Evolutionary conservation across 2,113 vertebrate species (phyloP).

Genomic region (Thamnophis sirtalis): DNA sequence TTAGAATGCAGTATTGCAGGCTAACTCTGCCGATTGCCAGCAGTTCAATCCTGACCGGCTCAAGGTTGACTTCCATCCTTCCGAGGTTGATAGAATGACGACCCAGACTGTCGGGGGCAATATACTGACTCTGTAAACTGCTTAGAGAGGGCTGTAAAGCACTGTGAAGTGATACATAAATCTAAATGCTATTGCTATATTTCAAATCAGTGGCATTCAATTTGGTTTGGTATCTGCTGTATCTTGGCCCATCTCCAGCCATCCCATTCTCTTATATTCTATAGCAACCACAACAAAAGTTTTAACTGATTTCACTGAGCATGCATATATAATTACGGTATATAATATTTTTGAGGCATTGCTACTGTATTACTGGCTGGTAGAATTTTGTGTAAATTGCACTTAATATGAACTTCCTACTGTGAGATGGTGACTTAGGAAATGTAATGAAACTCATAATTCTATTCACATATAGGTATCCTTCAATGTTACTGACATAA

Average conservation of each 20-base stretch:
- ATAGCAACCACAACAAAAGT: background rate
- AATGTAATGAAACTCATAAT: slow-evolving; percentile 54
- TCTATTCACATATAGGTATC: slow-evolving; percentile 44
- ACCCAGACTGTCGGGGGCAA: too few species aligned
- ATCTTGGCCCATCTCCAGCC: background rate
- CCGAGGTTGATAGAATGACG: too few species aligned
- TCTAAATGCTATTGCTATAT: background rate
- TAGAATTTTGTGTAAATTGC: slow-evolving; percentile 41
- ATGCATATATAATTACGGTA: background rate
- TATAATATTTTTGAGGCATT: slow-evolving; percentile 21
- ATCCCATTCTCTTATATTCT: background rate
- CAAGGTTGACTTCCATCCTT: too few species aligned
- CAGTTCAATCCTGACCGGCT: too few species aligned
- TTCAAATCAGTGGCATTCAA: background rate
- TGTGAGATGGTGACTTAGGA: slow-evolving; percentile 39
- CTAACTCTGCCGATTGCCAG: too few species aligned
- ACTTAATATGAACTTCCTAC: slow-evolving; percentile 34
- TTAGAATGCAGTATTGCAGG: too few species aligned
- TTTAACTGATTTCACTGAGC: background rate
- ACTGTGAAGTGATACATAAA: too few species aligned
- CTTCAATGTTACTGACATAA: slow-evolving; percentile 52
- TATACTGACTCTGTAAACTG: too few species aligned
- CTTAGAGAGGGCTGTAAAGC: too few species aligned
- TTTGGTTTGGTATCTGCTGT: background rate
- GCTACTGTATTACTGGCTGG: slow-evolving; percentile 29